Evolutionary conservation across 1,140 invertebrate genomes (phyloP), one percentile per base, ranked within the genome.

Genomic region (Oryzaephilus surinamensis): DNA sequence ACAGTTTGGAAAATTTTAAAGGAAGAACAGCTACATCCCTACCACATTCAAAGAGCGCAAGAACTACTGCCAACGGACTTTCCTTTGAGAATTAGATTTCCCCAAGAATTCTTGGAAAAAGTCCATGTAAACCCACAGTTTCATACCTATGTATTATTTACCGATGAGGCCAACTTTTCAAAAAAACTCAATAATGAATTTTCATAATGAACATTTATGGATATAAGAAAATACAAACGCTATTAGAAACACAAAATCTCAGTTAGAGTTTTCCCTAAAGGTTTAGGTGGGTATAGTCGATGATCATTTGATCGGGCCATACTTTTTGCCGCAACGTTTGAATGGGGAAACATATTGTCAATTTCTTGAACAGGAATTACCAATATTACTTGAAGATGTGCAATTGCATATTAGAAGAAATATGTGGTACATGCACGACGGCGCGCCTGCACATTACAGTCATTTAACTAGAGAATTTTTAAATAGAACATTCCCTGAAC

Each of bases 401-500:
- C 26, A n/a, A 11, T 27, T 4, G 14, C n/a, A 4, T 3, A 27
- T 13, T 3, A 10, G 3, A 27, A 4, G 14, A 3, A 27, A 27
- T n/a, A 27, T 27, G 26, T 27, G 26, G 26, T 27, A n/a, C n/a
- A n/a, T n/a, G 50, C n/a, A n/a, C n/a, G n/a, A n/a, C n/a, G n/a
- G n/a, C n/a, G n/a, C 48, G 32, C 49, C 46, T 30, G 42, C 41
- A 32, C 53, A 57, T 43, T 55, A 44, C 26, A 43, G 39, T 19
- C 23, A 3, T 7, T 12, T 26, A 14, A 17, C 26, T n/a, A 12
- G 34, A 11, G 11, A 36, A 26, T 28, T 15, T 36, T 36, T 36
- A 24, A 24, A 36, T 17, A 18, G 4, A 12, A 10, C 6, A n/a
- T 43, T 43, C 26, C 10, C 35, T 10, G 19, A 33, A 39, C 39